Base-by-base conservation (phyloP, 1,140 invertebrate genomes). In the Tachypleus tridentatus region DNA sequence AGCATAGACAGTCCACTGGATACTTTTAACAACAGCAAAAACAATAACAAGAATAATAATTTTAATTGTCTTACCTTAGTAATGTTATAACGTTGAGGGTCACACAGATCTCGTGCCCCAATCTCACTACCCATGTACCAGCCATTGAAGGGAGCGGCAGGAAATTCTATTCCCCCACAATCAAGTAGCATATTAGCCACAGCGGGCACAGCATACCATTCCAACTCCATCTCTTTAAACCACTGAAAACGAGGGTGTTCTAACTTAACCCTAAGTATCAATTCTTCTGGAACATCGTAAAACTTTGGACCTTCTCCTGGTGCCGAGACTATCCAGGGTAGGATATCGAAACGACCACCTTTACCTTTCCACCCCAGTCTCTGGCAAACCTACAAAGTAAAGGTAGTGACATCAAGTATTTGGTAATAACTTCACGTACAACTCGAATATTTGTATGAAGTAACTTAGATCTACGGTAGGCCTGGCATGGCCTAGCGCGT, bases 271-370 rank as follows among this genome's bases (percentile, higher is more conserved):
- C 93, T 86, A 70, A 95, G 77, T 62, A 95, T 80, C 11, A 95
- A 81, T 70, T 96, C 91, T 48, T 82, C 79, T 0, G 93, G 93
- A 72, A 96, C 86, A 72, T 93, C 89, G 77, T 96, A 96, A 67
- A 77, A 66, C 80, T 95, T 91, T 0, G 93, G 93, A 81, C 93
- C 91, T 71, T 93, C 88, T 11, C 91, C 93, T 73, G 91, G 89
- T 7, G 91, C 91, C 11, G 89, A 92, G 58, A 97, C 77, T 3
- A 97, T 87, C 47, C 96, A 75, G 0, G 93, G 93, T 48, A 97
- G 77, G 65, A 96, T 84, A 74, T 97, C 93, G 80, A 88, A 95
- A 64, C 82, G 81, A 0, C 83, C 86, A 5, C 83, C 81, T 60
- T 86, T 82, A 5, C 87, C 83, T 76, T 87, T 87, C 93, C 93